Conservation (phyloP, 1,140 invertebrate species). For the Philaenus spumarius region DNA sequence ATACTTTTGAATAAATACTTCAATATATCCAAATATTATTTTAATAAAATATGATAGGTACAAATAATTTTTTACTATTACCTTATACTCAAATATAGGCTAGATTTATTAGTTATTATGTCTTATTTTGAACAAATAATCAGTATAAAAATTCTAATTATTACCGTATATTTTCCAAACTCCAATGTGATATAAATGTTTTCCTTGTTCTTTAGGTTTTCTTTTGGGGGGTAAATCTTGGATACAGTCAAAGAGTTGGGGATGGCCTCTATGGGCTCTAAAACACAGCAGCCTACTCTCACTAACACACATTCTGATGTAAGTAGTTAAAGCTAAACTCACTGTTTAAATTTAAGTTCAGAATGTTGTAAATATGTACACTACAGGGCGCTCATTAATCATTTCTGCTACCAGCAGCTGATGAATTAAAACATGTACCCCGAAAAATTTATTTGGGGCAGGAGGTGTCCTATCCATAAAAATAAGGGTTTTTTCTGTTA, state of each 20-base stretch:
- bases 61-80: neutral
- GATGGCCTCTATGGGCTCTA: conserved; percentile 7
- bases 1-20: too few species aligned
- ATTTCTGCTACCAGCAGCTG: too few species aligned
- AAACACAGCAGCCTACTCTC: neutral
- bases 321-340: too few species aligned
- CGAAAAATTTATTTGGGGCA: too few species aligned
- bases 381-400: too few species aligned
- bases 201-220: conserved; percentile 16
- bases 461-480: too few species aligned
- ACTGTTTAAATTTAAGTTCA: too few species aligned
- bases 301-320: conserved; percentile 10
- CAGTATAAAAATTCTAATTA: too few species aligned
- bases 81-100: neutral
- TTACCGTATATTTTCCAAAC: neutral
- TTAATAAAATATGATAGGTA: neutral
- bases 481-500: too few species aligned
- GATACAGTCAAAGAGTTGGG: neutral
- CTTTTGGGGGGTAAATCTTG: conserved; percentile 5
- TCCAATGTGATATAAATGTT: neutral
- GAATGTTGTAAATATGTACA: too few species aligned
- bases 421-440: too few species aligned
- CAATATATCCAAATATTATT: too few species aligned
- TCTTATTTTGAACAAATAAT: neutral
- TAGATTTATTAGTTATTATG: neutral